phyloP scores from a whole-genome alignment of 35 echinoderm and acorn worm species.

The Amphiura filiformis region DNA sequence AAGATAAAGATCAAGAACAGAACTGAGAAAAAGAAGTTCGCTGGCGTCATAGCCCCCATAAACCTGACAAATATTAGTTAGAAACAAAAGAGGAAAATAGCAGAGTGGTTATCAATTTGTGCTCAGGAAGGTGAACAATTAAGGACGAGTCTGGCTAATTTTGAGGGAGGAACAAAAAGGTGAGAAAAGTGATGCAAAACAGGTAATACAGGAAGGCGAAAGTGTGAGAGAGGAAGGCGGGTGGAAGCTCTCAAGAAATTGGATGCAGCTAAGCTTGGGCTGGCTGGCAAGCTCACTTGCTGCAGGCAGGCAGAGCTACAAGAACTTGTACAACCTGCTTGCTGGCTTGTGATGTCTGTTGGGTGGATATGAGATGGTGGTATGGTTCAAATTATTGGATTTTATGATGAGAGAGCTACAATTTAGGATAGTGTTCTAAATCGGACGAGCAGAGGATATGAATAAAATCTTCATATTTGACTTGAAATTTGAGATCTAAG shows the following conservation, averaged over 20 bases:
- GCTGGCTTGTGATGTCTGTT: no score
- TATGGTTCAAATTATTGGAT: no score
- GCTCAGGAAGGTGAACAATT: neutral
- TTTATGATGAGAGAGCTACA: no score
- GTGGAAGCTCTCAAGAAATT: neutral
- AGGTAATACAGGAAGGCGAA: neutral
- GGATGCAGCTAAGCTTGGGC: neutral
- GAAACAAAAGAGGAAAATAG: neutral
- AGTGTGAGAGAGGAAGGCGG: neutral
- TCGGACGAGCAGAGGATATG: no score
- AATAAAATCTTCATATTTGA: no score
- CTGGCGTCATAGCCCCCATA: neutral
- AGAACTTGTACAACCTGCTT: no score
- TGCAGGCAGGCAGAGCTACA: no score
- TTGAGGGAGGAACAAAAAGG: neutral
- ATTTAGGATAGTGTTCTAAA: no score
- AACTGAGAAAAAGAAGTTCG: neutral
- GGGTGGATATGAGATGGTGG: no score
- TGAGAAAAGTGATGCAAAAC: neutral
- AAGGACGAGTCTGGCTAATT: neutral
- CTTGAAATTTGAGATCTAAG: no score
- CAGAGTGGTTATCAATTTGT: neutral
- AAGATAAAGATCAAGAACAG: neutral
- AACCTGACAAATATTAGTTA: neutral
- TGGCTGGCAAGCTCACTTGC: no score